These are phyloP conservation scores for Chloroclystis v-ata DNA, from an alignment of 2,888 invertebrate species.

Conservation along the genomic window DNA sequence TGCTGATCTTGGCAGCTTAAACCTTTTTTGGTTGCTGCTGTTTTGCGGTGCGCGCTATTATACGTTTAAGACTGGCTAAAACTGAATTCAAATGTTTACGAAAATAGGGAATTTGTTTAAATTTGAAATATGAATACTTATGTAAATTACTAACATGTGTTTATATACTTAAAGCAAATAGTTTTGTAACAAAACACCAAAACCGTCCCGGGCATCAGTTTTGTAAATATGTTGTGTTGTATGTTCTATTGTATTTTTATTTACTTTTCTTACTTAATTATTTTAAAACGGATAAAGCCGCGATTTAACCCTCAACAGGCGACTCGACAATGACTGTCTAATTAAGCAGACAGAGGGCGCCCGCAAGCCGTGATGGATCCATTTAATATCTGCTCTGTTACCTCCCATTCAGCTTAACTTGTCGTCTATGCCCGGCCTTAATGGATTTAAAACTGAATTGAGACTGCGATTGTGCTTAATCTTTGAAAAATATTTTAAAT, in stretches of 20 bases:
- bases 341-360: conserved; percentile 72
- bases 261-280: conserved; percentile 7
- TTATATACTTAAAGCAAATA: no score
- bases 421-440: conserved; percentile 29
- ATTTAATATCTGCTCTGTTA: conserved; percentile 64
- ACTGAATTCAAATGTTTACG: conserved; percentile 3
- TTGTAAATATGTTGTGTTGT: no score
- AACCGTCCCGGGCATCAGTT: no score
- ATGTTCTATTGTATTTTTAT: no score
- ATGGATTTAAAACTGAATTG: conserved; percentile 24
- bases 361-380: conserved; percentile 75
- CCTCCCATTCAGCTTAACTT: conserved; percentile 38
- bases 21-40: conserved; percentile 1
- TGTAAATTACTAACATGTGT: no score
- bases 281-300: conserved; percentile 46
- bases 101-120: conserved; percentile 1
- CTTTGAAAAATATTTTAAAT: not conserved
- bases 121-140: not conserved
- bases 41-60: conserved; percentile 3
- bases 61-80: not conserved
- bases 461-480: conserved; percentile 1
- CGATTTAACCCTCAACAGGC: conserved; percentile 39
- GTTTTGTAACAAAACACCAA: no score
- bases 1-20: not conserved
- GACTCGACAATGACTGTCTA: conserved; percentile 65